Evolutionary conservation across 2,113 vertebrate species (phyloP), one percentile per base, ranked within the genome.

Genomic region (Brachypodius melanocephalos): DNA sequence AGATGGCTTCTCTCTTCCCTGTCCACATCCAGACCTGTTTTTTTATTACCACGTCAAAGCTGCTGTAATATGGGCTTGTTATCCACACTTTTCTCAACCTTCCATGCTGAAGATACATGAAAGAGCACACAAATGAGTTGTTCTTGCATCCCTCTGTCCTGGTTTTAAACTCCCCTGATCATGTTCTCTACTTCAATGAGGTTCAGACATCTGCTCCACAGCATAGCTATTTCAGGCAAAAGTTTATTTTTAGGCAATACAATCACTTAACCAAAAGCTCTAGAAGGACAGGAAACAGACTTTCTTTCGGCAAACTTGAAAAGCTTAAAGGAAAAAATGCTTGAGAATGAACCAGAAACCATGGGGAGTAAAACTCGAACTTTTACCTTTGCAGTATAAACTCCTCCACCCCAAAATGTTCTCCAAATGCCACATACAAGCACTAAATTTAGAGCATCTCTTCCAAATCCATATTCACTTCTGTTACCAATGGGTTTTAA

Each of bases 401-500:
- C 48, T 52, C 58, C 57, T 88, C 52, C 61, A 89, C 40, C 77
- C 73, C 65, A 74, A 89, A 87, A 90, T 26, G 43, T 49, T 84
- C 86, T 92, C 88, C 76, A 90, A 93, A 88, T 80, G 75, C 46
- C 83, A 94, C 61, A 84, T 3, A 72, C 24, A 90, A 87, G 54
- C 40, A 95, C 17, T 78, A 49, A 65, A 81, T 81, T 85, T 81
- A 68, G 1, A 82, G 79, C 59, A 83, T 24, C 63, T 93, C 86
- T 92, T 79, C 90, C 88, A 92, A 89, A 92, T 78, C 73, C 89
- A 71, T 4, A 91, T 71, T 93, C 65, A 82, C n/a, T 82, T 75
- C n/a, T 79, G 58, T 43, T 78, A 87, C 61, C 83, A 74, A 85
- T 55, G 55, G 42, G 34, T 66, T 89, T 67, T 75, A 52, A 71